Percentiles rank a stretch among this genome's conserved stretches.
phyloP scores from a whole-genome alignment of 2,797 vertebrate genomes.

The Leptatherina wallacei region DNA sequence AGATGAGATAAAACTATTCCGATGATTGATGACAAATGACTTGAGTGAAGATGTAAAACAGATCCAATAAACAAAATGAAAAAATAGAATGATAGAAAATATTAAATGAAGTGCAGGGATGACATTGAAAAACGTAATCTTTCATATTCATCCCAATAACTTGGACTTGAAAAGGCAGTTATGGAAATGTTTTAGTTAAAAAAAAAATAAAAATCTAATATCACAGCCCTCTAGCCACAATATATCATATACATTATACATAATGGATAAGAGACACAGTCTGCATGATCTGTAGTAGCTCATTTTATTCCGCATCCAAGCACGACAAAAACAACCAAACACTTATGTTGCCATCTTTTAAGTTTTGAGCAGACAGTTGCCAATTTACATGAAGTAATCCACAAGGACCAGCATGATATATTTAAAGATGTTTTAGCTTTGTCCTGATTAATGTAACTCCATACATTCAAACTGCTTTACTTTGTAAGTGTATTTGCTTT shows the following conservation, averaged over 20 bases:
- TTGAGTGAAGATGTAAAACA: neutral
- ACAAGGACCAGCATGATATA: neutral
- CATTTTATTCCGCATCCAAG: neutral
- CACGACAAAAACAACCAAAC: neutral
- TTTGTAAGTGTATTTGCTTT: conserved; percentile 16
- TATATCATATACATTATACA: neutral
- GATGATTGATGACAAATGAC: neutral
- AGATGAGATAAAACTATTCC: neutral
- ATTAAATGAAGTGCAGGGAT: neutral
- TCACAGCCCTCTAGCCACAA: neutral
- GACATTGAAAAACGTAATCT: neutral
- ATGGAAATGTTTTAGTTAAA: neutral
- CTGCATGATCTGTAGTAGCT: neutral
- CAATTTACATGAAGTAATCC: neutral
- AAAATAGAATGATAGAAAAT: neutral
- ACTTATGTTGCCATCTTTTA: neutral
- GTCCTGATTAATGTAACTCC: conserved; percentile 1
- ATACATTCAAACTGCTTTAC: conserved; percentile 12
- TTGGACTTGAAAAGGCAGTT: neutral
- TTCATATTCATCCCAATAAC: neutral
- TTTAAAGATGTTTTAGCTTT: conserved; percentile 5
- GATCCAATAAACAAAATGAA: neutral
- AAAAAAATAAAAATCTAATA: neutral
- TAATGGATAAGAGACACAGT: neutral
- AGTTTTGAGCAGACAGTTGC: conserved; percentile 1